Evolutionary conservation across 2,113 vertebrate genomes (phyloP).

Genomic region (Caranx ignobilis): DNA sequence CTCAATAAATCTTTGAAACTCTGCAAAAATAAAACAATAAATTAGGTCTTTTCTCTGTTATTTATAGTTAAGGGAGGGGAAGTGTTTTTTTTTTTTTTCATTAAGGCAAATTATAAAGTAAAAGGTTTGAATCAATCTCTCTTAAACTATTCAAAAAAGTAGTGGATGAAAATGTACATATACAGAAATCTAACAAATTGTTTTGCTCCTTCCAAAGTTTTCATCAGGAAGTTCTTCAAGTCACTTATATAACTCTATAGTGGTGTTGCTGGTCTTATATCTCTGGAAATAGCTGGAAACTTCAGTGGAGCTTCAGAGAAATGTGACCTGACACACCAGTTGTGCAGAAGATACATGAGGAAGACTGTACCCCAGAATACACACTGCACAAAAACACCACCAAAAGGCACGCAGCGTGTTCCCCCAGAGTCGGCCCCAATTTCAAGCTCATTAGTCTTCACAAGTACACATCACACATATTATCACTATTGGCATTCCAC

Average conservation of each 20-base stretch:
- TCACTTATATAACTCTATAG: not conserved
- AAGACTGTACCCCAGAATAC: not conserved
- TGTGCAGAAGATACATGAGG: not conserved
- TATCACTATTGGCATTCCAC: not conserved
- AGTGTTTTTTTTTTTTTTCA: too few relatives aligned
- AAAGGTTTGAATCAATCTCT: too few relatives aligned
- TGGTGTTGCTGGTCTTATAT: not conserved
- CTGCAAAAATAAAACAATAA: too few relatives aligned
- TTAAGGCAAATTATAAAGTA: too few relatives aligned
- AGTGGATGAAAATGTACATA: too few relatives aligned
- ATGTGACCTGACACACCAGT: not conserved
- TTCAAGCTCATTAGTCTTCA: not conserved
- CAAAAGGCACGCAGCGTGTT: fast-evolving
- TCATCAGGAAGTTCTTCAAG: not conserved
- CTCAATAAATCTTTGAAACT: too few relatives aligned
- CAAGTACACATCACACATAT: not conserved
- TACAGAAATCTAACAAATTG: too few relatives aligned
- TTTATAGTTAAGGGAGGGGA: too few relatives aligned
- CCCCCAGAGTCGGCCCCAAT: not conserved
- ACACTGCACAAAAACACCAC: conserved; percentile 10
- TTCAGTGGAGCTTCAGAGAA: not conserved
- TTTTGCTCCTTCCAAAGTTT: not conserved
- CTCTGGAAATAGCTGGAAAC: not conserved
- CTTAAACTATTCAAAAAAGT: too few relatives aligned
- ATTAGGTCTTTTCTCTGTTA: too few relatives aligned